Conservation (phyloP, 1,140 invertebrate genomes). For the Steinernema feltiae region DNA sequence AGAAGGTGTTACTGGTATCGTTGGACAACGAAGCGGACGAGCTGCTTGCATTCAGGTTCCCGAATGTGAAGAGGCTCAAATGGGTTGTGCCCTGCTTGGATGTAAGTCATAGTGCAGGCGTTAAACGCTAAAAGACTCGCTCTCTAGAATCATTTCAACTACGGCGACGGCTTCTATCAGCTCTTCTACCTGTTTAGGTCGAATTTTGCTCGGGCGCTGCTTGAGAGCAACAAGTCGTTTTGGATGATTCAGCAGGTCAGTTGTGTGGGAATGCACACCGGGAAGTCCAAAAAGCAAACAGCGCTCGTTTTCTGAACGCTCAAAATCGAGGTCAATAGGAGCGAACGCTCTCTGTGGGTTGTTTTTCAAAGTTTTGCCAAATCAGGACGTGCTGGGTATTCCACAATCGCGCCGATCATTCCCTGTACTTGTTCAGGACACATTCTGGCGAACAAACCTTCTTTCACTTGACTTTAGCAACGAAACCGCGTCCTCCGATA, state of each 20-base stretch:
- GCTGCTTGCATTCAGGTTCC: constrained; percentile 20
- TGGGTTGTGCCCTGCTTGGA: constrained; percentile 29
- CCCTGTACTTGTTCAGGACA: too few relatives aligned
- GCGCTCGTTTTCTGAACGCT: constrained; percentile 14
- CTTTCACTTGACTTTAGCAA: constrained; percentile 6
- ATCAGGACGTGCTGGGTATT: constrained; percentile 10
- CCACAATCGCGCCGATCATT: too few relatives aligned
- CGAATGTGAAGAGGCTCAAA: constrained; percentile 20
- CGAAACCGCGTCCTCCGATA: constrained; percentile 14
- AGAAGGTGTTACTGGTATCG: constrained; percentile 26
- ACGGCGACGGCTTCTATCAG: constrained; percentile 39
- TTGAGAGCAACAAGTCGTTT: constrained; percentile 20
- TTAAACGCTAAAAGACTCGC: not conserved
- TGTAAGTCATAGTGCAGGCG: constrained; percentile 5
- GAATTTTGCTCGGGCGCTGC: constrained; percentile 33
- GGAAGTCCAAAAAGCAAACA: not conserved
- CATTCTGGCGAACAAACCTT: constrained; percentile 28
- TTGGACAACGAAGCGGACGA: constrained; percentile 25
- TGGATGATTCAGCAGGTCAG: constrained; percentile 40
- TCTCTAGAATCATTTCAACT: constrained; percentile 39
- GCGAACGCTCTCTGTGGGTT: not conserved
- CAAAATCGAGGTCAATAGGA: not conserved
- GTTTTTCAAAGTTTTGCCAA: not conserved
- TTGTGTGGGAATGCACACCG: too few relatives aligned
- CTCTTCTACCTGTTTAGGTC: constrained; percentile 35